Base-by-base conservation (phyloP, 2,888 invertebrate genomes). In the Trilocha varians region DNA sequence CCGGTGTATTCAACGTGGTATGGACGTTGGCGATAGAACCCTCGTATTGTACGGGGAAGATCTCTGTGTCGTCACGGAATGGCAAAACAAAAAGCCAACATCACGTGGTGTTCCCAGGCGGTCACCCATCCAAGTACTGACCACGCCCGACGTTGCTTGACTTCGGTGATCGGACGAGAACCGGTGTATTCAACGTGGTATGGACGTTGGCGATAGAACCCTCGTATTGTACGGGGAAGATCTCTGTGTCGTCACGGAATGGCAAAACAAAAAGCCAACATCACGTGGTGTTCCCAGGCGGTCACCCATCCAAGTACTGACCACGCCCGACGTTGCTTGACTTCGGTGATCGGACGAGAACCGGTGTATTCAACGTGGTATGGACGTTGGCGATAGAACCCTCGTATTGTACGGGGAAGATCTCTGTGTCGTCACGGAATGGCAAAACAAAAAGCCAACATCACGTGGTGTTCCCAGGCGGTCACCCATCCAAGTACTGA, bases 51-150 rank as follows among this genome's bases (percentile, higher is more conserved):
- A 5, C 25, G n/a, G n/a, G n/a, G n/a, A n/a, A n/a, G n/a, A n/a
- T n/a, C n/a, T n/a, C n/a, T n/a, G n/a, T n/a, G n/a, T n/a, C n/a
- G n/a, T n/a, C n/a, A n/a, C n/a, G n/a, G n/a, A n/a, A n/a, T n/a
- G n/a, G n/a, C n/a, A n/a, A n/a, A n/a, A n/a, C n/a, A 59, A 62
- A 61, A 62, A 58, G 57, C 61, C 59, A 63, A 62, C 60, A 52
- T 51, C 61, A 63, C 61, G 60, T 46, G 57, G 68, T 69, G 70
- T 70, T 71, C 70, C 66, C 70, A 77, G 71, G 78, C 76, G 76
- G 78, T 79, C 80, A 79, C 78, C 78, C 79, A 80, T 79, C 78
- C 77, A 82, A 78, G 78, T 80, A 80, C 79, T 79, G 75, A 79
- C 72, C 72, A 62, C 78, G 78, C 78, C 79, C 78, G 74, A 79